A percentile compares a stretch with the other conserved stretches of the same genome.
Evolutionary conservation across 2,113 vertebrate genomes (phyloP).

Genomic region (Sinocyclocheilus maitianheensis): DNA sequence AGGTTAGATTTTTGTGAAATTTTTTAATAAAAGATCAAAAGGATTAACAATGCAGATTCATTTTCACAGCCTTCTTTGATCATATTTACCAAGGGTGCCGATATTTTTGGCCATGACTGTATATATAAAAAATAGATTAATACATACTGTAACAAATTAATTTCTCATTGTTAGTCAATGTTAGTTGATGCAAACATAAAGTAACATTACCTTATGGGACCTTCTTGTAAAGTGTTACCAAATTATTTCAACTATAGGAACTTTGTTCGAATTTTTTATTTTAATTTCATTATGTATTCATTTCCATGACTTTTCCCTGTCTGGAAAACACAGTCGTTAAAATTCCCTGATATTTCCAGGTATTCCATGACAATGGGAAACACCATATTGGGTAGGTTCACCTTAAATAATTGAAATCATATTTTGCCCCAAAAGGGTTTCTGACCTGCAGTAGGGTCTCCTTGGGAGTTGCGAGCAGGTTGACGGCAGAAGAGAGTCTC

Average conservation of each 20-base stretch:
- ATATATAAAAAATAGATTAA: no score
- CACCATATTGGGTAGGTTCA: neutral
- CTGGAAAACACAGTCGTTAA: neutral
- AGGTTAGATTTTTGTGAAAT: no score
- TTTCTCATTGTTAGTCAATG: neutral
- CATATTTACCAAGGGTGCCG: no score
- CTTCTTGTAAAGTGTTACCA: no score
- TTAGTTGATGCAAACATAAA: neutral
- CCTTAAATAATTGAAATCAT: neutral
- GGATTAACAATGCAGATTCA: no score
- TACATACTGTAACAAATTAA: neutral
- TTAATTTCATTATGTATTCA: neutral
- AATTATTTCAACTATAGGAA: neutral
- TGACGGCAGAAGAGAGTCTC: slow-evolving; percentile 75
- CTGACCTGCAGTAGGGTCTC: slow-evolving; percentile 79
- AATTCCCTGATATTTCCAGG: neutral
- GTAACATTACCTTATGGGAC: no score
- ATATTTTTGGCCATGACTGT: no score
- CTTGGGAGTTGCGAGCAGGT: slow-evolving; percentile 77
- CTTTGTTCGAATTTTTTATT: no score
- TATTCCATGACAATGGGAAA: neutral
- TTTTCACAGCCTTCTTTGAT: no score
- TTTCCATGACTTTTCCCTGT: neutral
- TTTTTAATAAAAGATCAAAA: no score
- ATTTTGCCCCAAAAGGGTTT: neutral